Percentiles rank a stretch among this genome's conserved stretches.
Evolutionary conservation across 2,888 invertebrate species (phyloP).

Genomic region (Drosophila robusta): DNA sequence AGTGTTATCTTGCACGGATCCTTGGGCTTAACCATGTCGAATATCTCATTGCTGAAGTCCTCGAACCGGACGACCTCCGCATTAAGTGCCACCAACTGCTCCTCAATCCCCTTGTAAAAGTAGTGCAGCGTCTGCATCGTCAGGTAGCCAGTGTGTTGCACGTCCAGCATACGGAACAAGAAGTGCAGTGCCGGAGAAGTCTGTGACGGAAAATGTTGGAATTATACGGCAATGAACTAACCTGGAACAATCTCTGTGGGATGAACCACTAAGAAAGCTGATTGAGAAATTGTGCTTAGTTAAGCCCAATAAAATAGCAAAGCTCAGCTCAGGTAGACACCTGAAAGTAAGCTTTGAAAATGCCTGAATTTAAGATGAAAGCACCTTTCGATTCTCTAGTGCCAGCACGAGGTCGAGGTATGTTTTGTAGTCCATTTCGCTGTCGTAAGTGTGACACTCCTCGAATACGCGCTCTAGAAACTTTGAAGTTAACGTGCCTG

Average conservation of each 20-base stretch:
- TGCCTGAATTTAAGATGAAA: too few species aligned
- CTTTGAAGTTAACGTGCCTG: conserved; percentile 95
- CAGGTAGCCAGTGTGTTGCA: conserved; percentile 94
- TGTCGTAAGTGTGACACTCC: conserved; percentile 97
- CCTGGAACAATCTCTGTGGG: too few species aligned
- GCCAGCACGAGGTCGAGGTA: conserved; percentile 97
- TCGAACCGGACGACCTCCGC: conserved; percentile 96
- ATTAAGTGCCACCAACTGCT: conserved; percentile 94
- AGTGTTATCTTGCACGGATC: conserved; percentile 94
- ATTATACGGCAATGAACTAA: not conserved
- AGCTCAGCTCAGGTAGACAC: too few species aligned
- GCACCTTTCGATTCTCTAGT: conserved; percentile 94
- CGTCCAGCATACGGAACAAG: conserved; percentile 95
- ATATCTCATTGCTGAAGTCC: conserved; percentile 98
- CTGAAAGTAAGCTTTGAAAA: too few species aligned
- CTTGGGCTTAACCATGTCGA: conserved; percentile 97
- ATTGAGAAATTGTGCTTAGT: too few species aligned
- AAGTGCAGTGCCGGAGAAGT: conserved; percentile 94
- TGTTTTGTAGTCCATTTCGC: conserved; percentile 98
- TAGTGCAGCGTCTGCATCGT: conserved; percentile 96
- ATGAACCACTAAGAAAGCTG: too few species aligned
- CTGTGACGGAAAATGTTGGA: conserved; percentile 10
- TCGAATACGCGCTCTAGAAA: conserved; percentile 97
- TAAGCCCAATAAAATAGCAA: too few species aligned
- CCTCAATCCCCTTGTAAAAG: conserved; percentile 97